A percentile compares a stretch with the other conserved stretches of the same genome.
Conservation (phyloP, 1,140 invertebrate genomes). For the Orius insidiosus region DNA sequence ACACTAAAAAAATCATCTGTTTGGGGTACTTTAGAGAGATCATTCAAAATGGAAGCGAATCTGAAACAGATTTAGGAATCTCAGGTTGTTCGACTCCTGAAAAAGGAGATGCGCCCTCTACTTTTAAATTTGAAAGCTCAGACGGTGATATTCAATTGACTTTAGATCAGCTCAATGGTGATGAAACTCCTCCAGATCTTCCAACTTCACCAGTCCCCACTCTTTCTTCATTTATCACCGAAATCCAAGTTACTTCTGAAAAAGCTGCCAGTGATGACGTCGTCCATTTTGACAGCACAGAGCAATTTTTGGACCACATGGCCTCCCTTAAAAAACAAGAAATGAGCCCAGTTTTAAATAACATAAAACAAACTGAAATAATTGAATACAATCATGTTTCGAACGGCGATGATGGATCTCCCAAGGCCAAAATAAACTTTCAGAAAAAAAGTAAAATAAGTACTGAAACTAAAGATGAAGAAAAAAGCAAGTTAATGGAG, state of each 20-base stretch:
- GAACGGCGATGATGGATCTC: neutral
- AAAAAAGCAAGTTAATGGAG: neutral
- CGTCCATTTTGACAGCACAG: constrained; percentile 7
- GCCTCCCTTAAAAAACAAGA: constrained; percentile 1
- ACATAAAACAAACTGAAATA: neutral
- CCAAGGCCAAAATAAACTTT: neutral
- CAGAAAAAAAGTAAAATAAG: neutral
- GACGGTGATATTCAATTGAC: neutral
- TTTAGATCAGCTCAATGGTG: constrained; percentile 15
- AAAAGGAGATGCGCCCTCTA: constrained; percentile 18
- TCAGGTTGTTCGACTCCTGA: constrained; percentile 18
- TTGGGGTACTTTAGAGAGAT: constrained; percentile 57
- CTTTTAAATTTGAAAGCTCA: constrained; percentile 7
- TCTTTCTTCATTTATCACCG: constrained; percentile 16
- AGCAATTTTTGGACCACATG: constrained; percentile 7
- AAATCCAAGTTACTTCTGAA: constrained; percentile 17
- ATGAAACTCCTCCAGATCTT: constrained; percentile 25
- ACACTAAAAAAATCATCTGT: constrained; percentile 52
- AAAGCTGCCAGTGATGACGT: constrained; percentile 3
- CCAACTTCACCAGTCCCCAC: constrained; percentile 27
- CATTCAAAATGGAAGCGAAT: constrained; percentile 29
- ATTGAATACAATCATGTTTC: neutral
- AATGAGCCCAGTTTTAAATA: too few relatives aligned
- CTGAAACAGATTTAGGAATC: constrained; percentile 15
- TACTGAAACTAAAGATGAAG: constrained; percentile 5